These are phyloP conservation scores for Phytoseiulus persimilis DNA, from an alignment of 2,888 invertebrate genomes.

Conservation along the genomic window DNA sequence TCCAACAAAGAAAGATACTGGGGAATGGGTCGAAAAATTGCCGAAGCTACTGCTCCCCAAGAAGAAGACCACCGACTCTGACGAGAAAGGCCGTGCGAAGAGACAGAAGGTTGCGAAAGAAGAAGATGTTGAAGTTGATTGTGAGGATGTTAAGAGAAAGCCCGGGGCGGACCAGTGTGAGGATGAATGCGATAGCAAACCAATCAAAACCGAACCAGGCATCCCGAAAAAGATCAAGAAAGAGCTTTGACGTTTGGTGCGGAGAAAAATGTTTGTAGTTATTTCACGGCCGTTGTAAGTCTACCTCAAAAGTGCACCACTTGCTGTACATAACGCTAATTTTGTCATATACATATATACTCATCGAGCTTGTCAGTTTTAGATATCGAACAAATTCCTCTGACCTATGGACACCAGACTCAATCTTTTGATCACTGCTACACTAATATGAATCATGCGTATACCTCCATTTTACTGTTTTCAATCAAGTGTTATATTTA, in stretches of 20 bases:
- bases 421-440: too few species aligned
- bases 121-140: conserved; percentile 42
- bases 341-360: too few species aligned
- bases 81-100: conserved; percentile 25
- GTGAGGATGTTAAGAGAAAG: conserved; percentile 39
- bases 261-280: neutral
- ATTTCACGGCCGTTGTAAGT: neutral
- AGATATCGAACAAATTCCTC: too few species aligned
- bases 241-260: neutral
- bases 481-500: too few species aligned
- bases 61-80: conserved; percentile 39
- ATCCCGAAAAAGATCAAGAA: neutral
- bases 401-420: too few species aligned
- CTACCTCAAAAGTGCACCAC: neutral
- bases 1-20: conserved; percentile 54
- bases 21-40: conserved; percentile 40
- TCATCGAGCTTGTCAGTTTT: too few species aligned
- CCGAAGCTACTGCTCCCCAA: neutral
- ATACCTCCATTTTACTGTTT: too few species aligned
- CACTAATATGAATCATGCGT: too few species aligned
- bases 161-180: neutral
- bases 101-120: conserved; percentile 41
- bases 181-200: neutral
- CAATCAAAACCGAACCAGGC: neutral
- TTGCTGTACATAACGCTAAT: too few species aligned